These are phyloP conservation scores for Riparia riparia DNA, from an alignment of 2,113 vertebrate genomes.

Conservation along the genomic window DNA sequence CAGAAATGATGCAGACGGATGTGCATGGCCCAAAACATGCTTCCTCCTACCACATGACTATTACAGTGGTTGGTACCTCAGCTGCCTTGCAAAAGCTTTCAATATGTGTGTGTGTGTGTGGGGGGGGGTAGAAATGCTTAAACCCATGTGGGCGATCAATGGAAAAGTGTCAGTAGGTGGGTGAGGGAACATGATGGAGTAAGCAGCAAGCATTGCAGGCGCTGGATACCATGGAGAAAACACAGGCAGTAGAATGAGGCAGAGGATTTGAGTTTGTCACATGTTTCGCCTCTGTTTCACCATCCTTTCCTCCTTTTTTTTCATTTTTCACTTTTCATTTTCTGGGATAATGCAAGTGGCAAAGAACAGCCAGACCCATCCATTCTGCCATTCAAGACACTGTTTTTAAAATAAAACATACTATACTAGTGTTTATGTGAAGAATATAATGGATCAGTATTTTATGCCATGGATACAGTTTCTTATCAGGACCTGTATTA, in stretches of 20 bases:
- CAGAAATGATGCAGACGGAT: background rate
- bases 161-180: background rate
- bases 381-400: background rate
- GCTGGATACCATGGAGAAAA: background rate
- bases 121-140: background rate
- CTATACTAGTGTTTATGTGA: background rate
- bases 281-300: fast-evolving
- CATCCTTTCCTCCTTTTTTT: background rate
- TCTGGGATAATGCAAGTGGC: background rate
- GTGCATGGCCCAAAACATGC: background rate
- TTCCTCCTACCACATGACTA: background rate
- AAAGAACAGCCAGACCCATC: background rate
- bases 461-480: background rate
- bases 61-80: background rate
- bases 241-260: fast-evolving
- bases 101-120: background rate
- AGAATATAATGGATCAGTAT: background rate
- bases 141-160: fast-evolving
- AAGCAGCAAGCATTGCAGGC: background rate
- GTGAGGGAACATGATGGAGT: background rate
- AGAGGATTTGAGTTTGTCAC: background rate
- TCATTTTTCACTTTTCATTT: background rate
- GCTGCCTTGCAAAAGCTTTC: background rate
- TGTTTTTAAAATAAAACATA: background rate
- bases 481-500: background rate